These are phyloP conservation scores for Coelopa frigida DNA, from an alignment of 1,140 invertebrate genomes.

Conservation along the genomic window DNA sequence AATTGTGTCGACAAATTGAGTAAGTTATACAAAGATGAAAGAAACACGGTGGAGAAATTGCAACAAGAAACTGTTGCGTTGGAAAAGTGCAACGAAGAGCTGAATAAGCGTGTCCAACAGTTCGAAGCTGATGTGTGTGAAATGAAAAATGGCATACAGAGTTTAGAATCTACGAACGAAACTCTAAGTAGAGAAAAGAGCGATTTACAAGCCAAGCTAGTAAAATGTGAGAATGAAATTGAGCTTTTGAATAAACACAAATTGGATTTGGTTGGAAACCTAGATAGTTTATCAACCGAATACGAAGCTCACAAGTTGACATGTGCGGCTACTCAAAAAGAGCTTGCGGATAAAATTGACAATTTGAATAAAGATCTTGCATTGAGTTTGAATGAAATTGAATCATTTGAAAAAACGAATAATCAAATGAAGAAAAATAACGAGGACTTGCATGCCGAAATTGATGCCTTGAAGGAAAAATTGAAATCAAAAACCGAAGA, in stretches of 20 bases:
- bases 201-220: constrained; percentile 1
- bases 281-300: background rate
- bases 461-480: constrained; percentile 5
- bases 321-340: background rate
- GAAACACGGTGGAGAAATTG: constrained; percentile 3
- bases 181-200: constrained; percentile 4
- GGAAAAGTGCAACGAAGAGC: constrained; percentile 4
- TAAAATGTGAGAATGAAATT: background rate
- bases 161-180: background rate
- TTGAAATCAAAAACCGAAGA: background rate
- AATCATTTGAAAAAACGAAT: constrained; percentile 1
- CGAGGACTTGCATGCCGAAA: background rate
- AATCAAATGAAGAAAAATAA: constrained; percentile 2
- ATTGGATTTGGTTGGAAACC: constrained; percentile 1
- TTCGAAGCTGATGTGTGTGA: background rate
- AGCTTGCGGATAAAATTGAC: background rate
- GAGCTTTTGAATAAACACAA: constrained; percentile 2
- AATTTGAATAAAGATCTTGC: background rate
- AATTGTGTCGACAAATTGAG: constrained; percentile 12
- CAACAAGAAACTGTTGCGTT: background rate
- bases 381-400: background rate
- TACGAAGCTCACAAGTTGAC: constrained; percentile 2
- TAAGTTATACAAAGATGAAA: constrained; percentile 10
- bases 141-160: constrained; percentile 4
- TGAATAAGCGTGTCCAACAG: background rate